These are phyloP conservation scores for Phenacoccus solenopsis DNA, from an alignment of 1,140 invertebrate species.

Conservation along the genomic window DNA sequence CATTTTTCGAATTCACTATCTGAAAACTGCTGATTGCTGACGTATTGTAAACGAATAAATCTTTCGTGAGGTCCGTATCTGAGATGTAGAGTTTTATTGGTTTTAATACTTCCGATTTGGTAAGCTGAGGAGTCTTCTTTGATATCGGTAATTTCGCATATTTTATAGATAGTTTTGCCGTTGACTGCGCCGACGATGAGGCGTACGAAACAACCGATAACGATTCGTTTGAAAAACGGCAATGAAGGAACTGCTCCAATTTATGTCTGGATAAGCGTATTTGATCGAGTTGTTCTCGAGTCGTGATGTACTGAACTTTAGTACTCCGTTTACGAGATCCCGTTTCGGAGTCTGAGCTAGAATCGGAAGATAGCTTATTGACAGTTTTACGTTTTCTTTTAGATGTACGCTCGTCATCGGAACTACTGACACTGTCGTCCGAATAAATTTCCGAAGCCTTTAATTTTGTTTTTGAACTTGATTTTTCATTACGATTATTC, in stretches of 20 bases:
- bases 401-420: conserved; percentile 32
- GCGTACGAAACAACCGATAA: conserved; percentile 85
- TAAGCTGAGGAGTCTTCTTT: conserved; percentile 94
- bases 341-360: conserved; percentile 33
- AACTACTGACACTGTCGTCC: conserved; percentile 78
- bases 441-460: conserved; percentile 69
- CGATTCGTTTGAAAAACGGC: conserved; percentile 85
- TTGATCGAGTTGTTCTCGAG: conserved; percentile 71
- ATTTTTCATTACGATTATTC: conserved; percentile 46
- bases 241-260: conserved; percentile 88
- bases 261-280: conserved; percentile 82
- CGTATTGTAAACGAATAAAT: conserved; percentile 89
- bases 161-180: conserved; percentile 77
- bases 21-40: conserved; percentile 91
- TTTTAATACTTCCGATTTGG: conserved; percentile 76
- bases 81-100: conserved; percentile 70
- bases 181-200: conserved; percentile 92
- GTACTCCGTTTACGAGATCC: conserved; percentile 32
- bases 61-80: conserved; percentile 78
- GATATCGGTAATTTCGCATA: conserved; percentile 77
- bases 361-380: conserved; percentile 24
- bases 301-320: conserved; percentile 50
- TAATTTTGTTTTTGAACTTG: conserved; percentile 41
- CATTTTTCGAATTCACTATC: conserved; percentile 89
- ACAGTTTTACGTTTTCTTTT: not conserved